A percentile compares a stretch with the other conserved stretches of the same genome.
Evolutionary conservation across 2,113 vertebrate genomes (phyloP).

Genomic region (Parus major): DNA sequence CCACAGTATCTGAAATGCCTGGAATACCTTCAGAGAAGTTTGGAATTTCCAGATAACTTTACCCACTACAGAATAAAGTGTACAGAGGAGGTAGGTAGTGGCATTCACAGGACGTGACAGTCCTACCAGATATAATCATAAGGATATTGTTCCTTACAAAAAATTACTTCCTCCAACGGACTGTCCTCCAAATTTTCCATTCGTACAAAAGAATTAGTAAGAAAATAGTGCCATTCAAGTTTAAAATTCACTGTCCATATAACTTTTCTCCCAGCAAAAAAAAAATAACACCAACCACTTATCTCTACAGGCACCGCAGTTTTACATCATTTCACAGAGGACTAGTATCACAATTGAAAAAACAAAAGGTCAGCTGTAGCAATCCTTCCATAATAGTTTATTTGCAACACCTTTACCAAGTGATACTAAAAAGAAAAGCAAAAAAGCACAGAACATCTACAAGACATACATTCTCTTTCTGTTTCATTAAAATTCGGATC

Average conservation of each 20-base stretch:
- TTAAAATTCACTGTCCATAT: background rate
- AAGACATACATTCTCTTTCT: background rate
- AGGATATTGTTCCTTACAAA: background rate
- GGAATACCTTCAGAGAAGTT: background rate
- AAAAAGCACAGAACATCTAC: background rate
- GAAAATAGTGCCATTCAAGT: background rate
- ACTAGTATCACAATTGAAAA: background rate
- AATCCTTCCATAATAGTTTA: background rate
- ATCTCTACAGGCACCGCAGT: background rate
- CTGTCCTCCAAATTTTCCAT: background rate
- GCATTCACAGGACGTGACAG: background rate
- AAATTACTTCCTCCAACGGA: background rate
- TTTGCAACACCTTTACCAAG: background rate
- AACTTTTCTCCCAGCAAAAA: background rate
- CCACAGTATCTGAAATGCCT: background rate
- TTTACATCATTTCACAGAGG: background rate
- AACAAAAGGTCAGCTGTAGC: background rate
- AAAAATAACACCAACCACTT: background rate
- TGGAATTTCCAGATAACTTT: background rate
- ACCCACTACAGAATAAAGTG: background rate
- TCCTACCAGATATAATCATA: background rate
- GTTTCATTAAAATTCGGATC: background rate
- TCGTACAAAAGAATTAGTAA: background rate
- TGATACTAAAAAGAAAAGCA: background rate
- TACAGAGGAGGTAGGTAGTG: rapidly evolving